A percentile compares a stretch with the other conserved stretches of the same genome.
phyloP scores from a whole-genome alignment of 2,113 vertebrate genomes.

The Alligator sinensis region DNA sequence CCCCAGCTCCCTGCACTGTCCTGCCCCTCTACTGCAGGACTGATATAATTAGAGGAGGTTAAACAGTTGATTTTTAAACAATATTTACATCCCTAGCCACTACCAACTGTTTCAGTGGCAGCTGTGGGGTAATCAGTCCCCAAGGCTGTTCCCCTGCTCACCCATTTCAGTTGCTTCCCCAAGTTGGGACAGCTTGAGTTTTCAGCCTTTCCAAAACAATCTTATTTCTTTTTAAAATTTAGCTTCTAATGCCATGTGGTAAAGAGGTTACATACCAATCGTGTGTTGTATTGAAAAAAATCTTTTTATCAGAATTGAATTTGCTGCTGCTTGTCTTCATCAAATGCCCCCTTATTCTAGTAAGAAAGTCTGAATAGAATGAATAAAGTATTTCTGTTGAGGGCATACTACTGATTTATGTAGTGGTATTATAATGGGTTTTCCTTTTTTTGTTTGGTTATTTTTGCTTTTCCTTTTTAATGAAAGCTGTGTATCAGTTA shows the following conservation, averaged over 20 bases:
- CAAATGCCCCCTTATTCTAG: neutral
- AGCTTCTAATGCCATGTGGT: rapidly evolving
- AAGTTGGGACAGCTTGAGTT: neutral
- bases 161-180: too few relatives aligned
- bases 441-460: rapidly evolving
- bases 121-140: rapidly evolving
- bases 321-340: neutral
- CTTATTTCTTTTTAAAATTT: neutral
- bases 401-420: neutral
- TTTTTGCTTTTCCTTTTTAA: neutral
- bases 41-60: too few relatives aligned
- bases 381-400: neutral
- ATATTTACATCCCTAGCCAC: neutral
- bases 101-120: neutral
- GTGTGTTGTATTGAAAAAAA: rapidly evolving
- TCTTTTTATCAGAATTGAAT: neutral
- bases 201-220: neutral
- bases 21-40: too few relatives aligned
- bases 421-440: neutral
- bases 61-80: too few relatives aligned
- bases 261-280: neutral
- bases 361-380: neutral
- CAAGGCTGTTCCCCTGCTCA: neutral
- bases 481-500: neutral
- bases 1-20: too few relatives aligned